These are phyloP conservation scores for Syrista parreyssii DNA, from an alignment of 2,888 invertebrate species.

Conservation along the genomic window DNA sequence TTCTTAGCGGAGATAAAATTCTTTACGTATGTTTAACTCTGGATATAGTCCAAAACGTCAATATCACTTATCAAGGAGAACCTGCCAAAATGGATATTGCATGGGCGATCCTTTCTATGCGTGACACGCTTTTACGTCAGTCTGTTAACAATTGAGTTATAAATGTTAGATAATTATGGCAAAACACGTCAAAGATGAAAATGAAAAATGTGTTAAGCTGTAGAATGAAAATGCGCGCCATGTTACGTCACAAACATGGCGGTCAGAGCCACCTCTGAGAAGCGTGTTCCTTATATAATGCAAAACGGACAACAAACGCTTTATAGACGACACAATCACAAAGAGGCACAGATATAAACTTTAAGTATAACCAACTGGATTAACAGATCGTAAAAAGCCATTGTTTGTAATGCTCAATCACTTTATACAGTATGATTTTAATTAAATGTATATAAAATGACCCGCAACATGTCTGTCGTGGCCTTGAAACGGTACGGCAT, in stretches of 20 bases:
- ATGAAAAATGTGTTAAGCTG: neutral
- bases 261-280: conserved; percentile 30
- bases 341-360: neutral
- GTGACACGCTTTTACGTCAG: neutral
- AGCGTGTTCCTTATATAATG: conserved; percentile 45
- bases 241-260: conserved; percentile 37
- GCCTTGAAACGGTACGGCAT: conserved; percentile 39
- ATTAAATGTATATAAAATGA: neutral
- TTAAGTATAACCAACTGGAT: neutral
- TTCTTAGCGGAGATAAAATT: neutral
- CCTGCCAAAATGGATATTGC: neutral
- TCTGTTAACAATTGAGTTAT: neutral
- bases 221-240: conserved; percentile 30
- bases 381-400: neutral
- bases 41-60: neutral
- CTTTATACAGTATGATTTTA: neutral
- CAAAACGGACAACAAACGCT: conserved; percentile 36
- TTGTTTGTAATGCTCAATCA: neutral
- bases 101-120: neutral
- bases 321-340: neutral
- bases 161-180: neutral
- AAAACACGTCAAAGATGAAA: neutral
- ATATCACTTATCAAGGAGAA: neutral
- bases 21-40: neutral
- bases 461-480: conserved; percentile 40